phyloP scores from a whole-genome alignment of 2,888 invertebrate genomes.

The Drosophila cognata region DNA sequence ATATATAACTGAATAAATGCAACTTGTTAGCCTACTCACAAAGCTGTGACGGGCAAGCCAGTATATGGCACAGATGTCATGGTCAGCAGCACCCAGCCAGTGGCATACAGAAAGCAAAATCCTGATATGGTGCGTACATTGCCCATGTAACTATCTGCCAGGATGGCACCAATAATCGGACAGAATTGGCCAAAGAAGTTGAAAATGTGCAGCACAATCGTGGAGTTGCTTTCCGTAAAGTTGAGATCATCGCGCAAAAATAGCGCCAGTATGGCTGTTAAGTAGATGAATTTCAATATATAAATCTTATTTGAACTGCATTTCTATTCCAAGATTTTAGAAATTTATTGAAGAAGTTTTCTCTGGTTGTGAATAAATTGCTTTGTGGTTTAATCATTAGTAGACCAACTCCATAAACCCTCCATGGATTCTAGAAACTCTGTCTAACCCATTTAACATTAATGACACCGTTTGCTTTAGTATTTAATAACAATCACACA shows the following conservation, averaged over 20 bases:
- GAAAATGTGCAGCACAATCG: conserved; percentile 87
- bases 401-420: not conserved
- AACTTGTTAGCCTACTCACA: not conserved
- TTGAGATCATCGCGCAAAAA: conserved; percentile 87
- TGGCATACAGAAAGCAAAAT: conserved; percentile 87
- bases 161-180: conserved; percentile 88
- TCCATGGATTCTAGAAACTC: no score
- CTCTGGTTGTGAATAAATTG: not conserved
- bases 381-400: not conserved
- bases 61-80: conserved; percentile 85
- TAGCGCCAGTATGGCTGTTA: conserved; percentile 87
- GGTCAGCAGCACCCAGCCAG: conserved; percentile 86
- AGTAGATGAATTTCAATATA: conserved; percentile 32
- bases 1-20: not conserved
- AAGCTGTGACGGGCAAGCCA: conserved; percentile 69
- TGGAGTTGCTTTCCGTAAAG: conserved; percentile 86
- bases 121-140: conserved; percentile 87
- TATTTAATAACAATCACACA: not conserved
- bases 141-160: conserved; percentile 89
- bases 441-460: not conserved
- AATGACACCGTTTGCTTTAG: not conserved
- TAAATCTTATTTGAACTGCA: not conserved
- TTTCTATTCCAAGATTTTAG: not conserved
- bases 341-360: not conserved
- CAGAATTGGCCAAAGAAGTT: conserved; percentile 88